Conservation (phyloP, 2,113 vertebrate genomes). For the Hydropotes inermis region DNA sequence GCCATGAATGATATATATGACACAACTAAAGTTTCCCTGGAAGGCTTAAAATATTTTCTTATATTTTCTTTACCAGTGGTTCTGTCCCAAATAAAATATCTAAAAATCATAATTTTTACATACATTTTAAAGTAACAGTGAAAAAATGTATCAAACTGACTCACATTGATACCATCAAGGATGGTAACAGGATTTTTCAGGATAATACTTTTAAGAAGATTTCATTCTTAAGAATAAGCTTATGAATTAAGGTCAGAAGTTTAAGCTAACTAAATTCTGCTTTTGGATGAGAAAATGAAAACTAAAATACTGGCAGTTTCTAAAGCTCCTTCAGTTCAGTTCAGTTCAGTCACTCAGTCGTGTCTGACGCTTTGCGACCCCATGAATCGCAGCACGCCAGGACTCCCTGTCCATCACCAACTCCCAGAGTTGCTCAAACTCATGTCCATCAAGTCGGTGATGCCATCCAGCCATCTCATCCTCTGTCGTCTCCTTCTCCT, state of each 20-base stretch:
- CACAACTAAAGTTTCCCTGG: neutral
- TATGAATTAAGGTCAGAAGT: neutral
- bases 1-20: neutral
- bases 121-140: neutral
- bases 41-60: neutral
- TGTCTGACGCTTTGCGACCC: no score
- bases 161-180: neutral
- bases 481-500: no score
- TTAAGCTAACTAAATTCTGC: neutral
- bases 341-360: no score
- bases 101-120: neutral
- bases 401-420: no score
- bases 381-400: no score
- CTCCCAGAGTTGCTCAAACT: no score
- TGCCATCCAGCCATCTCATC: no score
- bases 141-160: neutral
- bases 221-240: neutral
- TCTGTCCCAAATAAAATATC: neutral
- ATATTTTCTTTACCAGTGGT: neutral
- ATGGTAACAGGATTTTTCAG: neutral
- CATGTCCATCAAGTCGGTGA: no score
- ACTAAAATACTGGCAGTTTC: neutral
- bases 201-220: neutral
- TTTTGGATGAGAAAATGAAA: neutral
- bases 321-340: neutral